phyloP scores from a whole-genome alignment of 2,113 vertebrate species.

The Ailuropoda melanoleuca region DNA sequence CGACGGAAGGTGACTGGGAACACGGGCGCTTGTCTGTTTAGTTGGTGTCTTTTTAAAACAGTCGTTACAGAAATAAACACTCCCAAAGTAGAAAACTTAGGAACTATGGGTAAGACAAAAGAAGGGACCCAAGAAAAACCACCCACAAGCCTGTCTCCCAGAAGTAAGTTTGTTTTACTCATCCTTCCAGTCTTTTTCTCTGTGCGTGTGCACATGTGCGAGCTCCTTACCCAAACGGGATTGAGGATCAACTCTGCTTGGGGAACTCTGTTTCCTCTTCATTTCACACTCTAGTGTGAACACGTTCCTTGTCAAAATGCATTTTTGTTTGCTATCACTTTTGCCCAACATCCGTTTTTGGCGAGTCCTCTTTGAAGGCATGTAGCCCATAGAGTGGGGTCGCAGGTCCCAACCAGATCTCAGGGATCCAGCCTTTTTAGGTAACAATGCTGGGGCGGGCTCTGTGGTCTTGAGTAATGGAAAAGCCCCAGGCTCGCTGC shows the following conservation, averaged over 20 bases:
- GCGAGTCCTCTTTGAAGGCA: background rate
- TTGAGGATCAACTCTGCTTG: background rate
- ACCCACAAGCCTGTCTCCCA: background rate
- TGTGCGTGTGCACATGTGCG: accelerated
- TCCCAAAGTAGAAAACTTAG: background rate
- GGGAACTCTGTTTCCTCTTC: background rate
- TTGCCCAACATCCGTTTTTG: background rate
- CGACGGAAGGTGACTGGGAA: background rate
- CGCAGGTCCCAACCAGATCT: background rate
- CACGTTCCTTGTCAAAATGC: background rate
- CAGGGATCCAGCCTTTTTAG: background rate
- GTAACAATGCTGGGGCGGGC: background rate
- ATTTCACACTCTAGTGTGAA: background rate
- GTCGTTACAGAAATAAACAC: background rate
- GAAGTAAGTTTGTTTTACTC: background rate
- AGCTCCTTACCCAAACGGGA: background rate
- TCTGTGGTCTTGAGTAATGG: background rate
- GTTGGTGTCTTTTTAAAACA: background rate
- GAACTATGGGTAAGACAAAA: background rate
- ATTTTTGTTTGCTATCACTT: background rate
- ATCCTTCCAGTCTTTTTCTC: background rate
- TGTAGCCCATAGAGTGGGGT: background rate
- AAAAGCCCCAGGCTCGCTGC: background rate
- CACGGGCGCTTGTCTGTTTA: background rate
- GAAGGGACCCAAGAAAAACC: background rate